Percentiles rank a stretch among this genome's conserved stretches.
phyloP scores from a whole-genome alignment of 2,888 invertebrate genomes.

The Stenodera caucasica region DNA sequence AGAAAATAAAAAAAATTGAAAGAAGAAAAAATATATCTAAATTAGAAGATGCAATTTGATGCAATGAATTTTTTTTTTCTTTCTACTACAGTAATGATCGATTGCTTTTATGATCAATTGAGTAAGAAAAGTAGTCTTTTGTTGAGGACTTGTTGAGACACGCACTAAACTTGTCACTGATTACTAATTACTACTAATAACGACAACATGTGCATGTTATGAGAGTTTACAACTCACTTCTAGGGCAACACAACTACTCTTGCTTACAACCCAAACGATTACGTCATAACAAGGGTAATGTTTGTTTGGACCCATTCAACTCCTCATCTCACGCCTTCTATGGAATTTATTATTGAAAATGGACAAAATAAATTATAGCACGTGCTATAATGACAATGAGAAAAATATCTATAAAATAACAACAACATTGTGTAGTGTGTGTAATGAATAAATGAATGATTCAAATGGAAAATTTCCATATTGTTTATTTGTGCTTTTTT shows the following conservation, averaged over 20 bases:
- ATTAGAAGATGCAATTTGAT: no score
- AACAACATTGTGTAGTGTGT: no score
- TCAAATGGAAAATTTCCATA: no score
- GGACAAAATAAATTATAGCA: not conserved
- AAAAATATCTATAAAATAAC: not conserved
- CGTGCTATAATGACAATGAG: not conserved
- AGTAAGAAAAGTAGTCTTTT: not conserved
- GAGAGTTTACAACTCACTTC: slow-evolving; percentile 53
- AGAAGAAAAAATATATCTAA: no score
- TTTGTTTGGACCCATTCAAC: slow-evolving; percentile 37
- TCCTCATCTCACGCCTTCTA: slow-evolving; percentile 13
- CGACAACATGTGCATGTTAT: slow-evolving; percentile 53
- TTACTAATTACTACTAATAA: slow-evolving; percentile 55
- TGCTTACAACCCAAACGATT: slow-evolving; percentile 43
- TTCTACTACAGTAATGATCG: no score
- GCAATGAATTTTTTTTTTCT: no score
- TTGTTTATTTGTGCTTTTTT: not conserved
- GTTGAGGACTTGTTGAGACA: slow-evolving; percentile 36
- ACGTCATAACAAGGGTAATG: slow-evolving; percentile 47
- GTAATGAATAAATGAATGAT: no score
- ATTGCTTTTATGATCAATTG: slow-evolving; percentile 3
- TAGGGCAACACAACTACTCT: slow-evolving; percentile 38
- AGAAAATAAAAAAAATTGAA: no score
- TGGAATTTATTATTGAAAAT: not conserved
- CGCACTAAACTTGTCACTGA: slow-evolving; percentile 51